Conservation (phyloP, 2,888 invertebrate genomes). For the Epirrhoe tristata region DNA sequence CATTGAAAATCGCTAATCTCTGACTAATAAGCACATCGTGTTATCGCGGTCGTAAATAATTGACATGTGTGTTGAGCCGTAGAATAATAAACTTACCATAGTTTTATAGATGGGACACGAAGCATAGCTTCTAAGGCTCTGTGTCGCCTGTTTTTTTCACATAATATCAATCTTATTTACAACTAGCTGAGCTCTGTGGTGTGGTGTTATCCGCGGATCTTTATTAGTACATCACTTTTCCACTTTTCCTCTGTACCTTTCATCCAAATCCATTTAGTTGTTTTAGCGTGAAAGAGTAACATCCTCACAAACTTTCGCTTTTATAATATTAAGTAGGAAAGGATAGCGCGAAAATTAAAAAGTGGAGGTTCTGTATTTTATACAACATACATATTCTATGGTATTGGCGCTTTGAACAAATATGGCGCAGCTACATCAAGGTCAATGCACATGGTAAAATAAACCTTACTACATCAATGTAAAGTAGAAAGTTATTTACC, state of each 20-base stretch:
- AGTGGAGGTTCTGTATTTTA: conserved; percentile 4
- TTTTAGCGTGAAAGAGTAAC: too few species aligned
- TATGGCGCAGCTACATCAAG: conserved; percentile 44
- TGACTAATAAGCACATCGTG: conserved; percentile 59
- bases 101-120: conserved; percentile 5
- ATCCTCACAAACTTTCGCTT: too few species aligned
- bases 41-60: conserved; percentile 54
- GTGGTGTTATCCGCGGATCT: too few species aligned
- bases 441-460: conserved; percentile 4
- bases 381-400: neutral
- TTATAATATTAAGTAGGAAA: too few species aligned
- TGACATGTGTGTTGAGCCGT: conserved; percentile 40
- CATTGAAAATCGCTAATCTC: conserved; percentile 68
- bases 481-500: conserved; percentile 2
- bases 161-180: too few species aligned
- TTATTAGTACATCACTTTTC: too few species aligned
- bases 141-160: too few species aligned
- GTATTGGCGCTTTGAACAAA: conserved; percentile 35
- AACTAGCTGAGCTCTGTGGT: too few species aligned
- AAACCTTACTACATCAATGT: conserved; percentile 1
- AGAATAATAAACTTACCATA: neutral
- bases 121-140: too few species aligned
- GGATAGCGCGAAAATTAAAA: neutral
- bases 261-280: too few species aligned
- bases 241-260: too few species aligned